A percentile compares a stretch with the other conserved stretches of the same genome.
Evolutionary conservation across 2,113 vertebrate species (phyloP).

Genomic region (Campylorhamphus procurvoides): DNA sequence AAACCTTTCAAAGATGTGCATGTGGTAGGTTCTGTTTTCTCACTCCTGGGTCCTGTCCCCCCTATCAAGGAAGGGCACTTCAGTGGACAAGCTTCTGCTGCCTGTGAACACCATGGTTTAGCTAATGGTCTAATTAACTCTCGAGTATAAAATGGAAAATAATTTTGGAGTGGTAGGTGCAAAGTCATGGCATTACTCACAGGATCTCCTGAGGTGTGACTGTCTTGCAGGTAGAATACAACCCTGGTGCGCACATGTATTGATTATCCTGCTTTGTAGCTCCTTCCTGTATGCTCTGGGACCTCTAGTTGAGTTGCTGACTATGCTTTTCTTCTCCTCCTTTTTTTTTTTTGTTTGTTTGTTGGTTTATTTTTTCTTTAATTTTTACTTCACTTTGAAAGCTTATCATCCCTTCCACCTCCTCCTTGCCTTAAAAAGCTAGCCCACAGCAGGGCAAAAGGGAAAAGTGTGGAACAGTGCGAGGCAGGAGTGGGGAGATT

Average conservation of each 20-base stretch:
- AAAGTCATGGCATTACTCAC: background rate
- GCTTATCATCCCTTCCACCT: background rate
- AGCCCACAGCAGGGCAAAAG: background rate
- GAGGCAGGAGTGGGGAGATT: background rate
- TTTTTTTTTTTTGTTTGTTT: background rate
- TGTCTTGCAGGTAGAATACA: background rate
- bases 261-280: background rate
- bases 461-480: background rate
- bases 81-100: background rate
- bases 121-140: background rate
- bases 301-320: background rate
- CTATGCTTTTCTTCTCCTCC: background rate
- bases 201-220: background rate
- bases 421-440: background rate
- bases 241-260: background rate
- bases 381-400: background rate
- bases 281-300: background rate
- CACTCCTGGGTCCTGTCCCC: background rate
- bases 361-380: background rate
- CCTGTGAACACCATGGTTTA: background rate
- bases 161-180: background rate
- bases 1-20: background rate
- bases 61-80: background rate
- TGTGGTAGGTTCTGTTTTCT: background rate
- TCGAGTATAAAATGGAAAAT: background rate